These are phyloP conservation scores for Nasonia vitripennis DNA, from an alignment of 1,140 invertebrate genomes.

Conservation along the genomic window DNA sequence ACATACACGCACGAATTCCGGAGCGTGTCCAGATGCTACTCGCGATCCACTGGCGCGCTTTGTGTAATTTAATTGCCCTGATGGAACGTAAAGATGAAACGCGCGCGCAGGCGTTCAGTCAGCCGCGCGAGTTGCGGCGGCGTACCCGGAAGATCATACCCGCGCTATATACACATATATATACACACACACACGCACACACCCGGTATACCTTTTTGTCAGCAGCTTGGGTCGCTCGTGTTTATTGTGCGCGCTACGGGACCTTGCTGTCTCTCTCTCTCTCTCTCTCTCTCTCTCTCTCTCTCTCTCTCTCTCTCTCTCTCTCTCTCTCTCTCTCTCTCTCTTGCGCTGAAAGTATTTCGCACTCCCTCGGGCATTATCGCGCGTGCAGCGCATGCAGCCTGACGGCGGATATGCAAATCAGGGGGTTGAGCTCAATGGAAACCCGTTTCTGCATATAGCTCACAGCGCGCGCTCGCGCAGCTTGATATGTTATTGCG, in stretches of 20 bases:
- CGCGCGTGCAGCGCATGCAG: conserved; percentile 64
- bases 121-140: conserved; percentile 5
- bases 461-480: neutral
- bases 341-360: conserved; percentile 3
- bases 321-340: neutral
- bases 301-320: neutral
- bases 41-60: conserved; percentile 58
- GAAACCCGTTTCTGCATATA: conserved; percentile 23
- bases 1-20: neutral
- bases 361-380: conserved; percentile 45
- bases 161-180: neutral
- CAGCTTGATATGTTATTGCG: conserved; percentile 29
- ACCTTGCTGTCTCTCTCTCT: neutral
- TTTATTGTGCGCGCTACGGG: conserved; percentile 36
- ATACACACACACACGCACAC: neutral
- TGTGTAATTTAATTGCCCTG: conserved; percentile 69
- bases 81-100: conserved; percentile 64
- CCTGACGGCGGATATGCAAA: conserved; percentile 72
- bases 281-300: neutral
- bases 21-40: conserved; percentile 28
- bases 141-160: conserved; percentile 34
- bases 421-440: conserved; percentile 54
- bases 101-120: conserved; percentile 44
- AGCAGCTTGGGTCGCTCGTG: conserved; percentile 4
- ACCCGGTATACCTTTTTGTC: neutral